Base-by-base conservation (phyloP, 2,888 invertebrate species). In the Trichopoda pennipes region DNA sequence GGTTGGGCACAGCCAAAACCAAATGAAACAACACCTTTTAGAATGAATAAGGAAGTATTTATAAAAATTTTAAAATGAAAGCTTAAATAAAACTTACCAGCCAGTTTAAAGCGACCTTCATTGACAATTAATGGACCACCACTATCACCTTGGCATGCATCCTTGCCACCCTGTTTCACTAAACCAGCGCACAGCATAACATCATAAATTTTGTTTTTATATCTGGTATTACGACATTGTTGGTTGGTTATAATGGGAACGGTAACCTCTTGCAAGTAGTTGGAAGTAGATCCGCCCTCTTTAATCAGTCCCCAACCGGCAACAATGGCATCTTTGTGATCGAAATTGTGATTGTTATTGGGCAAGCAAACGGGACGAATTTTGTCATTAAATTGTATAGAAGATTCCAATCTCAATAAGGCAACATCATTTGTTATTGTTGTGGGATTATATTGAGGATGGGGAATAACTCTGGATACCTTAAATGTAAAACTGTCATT, bases 131-230 rank as follows among this genome's bases (percentile, higher is more conserved):
- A 74, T 6, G 91, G 91, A 32, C 91, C 91, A 60, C 91, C 91
- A 76, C 91, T 91, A 80, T 91, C 91, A 47, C 91, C 91, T 84
- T 91, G 91, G 80, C 91, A 91, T 75, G 91, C 90, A 80, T 91
- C 91, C 80, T 90, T 90, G 80, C 90, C 90, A 17, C 91, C 91
- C 3, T 86, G 80, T 42, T 88, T 85, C 7, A 90, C 89, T 60
- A 89, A 75, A 16, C 91, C 91, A 14, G 91, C 91, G 79, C 91
- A 91, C 44, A 91, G 76, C 91, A 91, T 91, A n/a, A 89, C 88
- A 1, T 89, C 88, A n/a, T 84, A 83, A 55, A 91, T 91, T 83
- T 88, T 88, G 19, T 85, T 81, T 80, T 87, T 87, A 84, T 91
- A 91, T 77, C 88, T 87, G 3, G 91, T 91, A 32, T 84, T 70